Percentiles rank a stretch among this genome's conserved stretches.
Evolutionary conservation across 1,140 invertebrate species (phyloP).

Genomic region (Caenorhabditis latens): DNA sequence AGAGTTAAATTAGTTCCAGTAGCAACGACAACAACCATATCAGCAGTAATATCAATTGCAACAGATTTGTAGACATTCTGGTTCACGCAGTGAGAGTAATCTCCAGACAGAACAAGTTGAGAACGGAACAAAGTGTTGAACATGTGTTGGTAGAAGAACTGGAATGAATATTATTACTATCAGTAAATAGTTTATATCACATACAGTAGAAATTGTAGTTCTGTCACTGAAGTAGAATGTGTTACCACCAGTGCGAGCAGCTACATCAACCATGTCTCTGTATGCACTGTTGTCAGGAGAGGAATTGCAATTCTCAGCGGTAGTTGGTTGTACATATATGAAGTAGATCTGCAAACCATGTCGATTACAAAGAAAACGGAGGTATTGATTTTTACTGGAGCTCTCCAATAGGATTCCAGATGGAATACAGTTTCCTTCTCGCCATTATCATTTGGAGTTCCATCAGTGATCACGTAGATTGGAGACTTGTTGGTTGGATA

Average conservation of each 20-base stretch:
- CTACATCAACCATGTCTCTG: conserved; percentile 32
- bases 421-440: conserved; percentile 58
- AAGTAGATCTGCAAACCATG: conserved; percentile 48
- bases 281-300: conserved; percentile 42
- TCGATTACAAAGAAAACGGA: not conserved
- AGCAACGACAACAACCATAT: conserved; percentile 59
- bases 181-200: not conserved
- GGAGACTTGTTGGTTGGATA: conserved; percentile 62
- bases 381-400: conserved; percentile 1
- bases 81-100: conserved; percentile 56
- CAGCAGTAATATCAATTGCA: conserved; percentile 59
- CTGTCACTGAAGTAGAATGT: conserved; percentile 50
- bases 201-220: conserved; percentile 1
- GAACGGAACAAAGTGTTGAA: conserved; percentile 60
- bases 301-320: conserved; percentile 8
- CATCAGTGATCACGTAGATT: conserved; percentile 68
- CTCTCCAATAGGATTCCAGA: conserved; percentile 60
- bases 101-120: conserved; percentile 66
- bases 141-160: conserved; percentile 65
- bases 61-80: conserved; percentile 60
- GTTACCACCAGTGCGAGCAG: conserved; percentile 46
- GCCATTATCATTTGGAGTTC: conserved; percentile 55
- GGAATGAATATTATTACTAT: not conserved
- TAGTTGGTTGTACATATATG: conserved; percentile 47
- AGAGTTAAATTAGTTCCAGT: conserved; percentile 59